phyloP scores from a whole-genome alignment of 2,113 vertebrate species.

The Cryptotis parvus region DNA sequence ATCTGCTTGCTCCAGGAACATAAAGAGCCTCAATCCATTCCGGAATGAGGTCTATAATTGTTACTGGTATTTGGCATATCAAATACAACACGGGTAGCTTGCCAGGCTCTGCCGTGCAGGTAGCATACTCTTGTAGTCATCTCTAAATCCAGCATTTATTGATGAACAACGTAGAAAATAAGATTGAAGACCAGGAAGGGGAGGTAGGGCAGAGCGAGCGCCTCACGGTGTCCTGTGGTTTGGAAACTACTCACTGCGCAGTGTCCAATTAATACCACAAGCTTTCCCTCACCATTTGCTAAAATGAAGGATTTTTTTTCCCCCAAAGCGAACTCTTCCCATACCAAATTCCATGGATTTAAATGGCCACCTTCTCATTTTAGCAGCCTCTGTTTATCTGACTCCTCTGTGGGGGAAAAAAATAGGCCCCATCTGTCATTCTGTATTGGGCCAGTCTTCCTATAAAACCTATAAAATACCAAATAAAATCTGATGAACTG shows the following conservation, averaged over 20 bases:
- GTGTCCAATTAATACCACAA: conserved; percentile 40
- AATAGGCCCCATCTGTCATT: not conserved
- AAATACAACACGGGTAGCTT: no score
- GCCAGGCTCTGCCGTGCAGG: no score
- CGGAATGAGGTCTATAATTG: no score
- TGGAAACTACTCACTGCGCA: not conserved
- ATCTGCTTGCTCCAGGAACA: no score
- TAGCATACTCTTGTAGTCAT: conserved; percentile 53
- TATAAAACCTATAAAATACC: conserved; percentile 7
- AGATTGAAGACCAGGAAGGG: conserved; percentile 32
- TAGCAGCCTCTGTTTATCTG: fast-evolving
- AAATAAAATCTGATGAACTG: not conserved
- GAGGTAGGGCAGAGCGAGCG: conserved; percentile 4
- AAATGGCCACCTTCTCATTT: not conserved
- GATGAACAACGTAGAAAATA: conserved; percentile 47
- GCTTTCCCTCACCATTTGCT: not conserved
- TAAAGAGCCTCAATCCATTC: no score
- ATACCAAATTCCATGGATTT: not conserved
- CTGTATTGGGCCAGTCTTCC: not conserved
- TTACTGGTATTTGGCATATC: no score
- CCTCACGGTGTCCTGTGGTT: conserved; percentile 3
- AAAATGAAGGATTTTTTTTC: not conserved
- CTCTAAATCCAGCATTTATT: conserved; percentile 61
- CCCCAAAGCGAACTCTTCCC: not conserved
- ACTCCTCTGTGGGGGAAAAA: not conserved